Percentiles rank a stretch among this genome's conserved stretches.
These are phyloP conservation scores for Siphamia tubifer DNA, from an alignment of 2,113 vertebrate genomes.

Conservation along the genomic window DNA sequence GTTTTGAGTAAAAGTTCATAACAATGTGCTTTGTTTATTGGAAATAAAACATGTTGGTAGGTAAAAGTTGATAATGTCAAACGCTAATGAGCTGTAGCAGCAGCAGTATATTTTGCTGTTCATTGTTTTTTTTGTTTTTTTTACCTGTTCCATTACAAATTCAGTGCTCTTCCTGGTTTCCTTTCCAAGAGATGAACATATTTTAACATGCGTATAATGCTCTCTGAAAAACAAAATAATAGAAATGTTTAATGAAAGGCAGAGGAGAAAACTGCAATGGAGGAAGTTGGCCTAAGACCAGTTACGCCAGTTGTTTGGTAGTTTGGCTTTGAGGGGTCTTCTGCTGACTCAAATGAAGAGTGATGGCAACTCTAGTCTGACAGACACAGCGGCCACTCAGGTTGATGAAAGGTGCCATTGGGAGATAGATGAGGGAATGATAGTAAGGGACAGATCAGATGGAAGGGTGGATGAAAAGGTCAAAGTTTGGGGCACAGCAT, in stretches of 20 bases:
- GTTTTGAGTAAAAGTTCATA: background rate
- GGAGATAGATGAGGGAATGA: slow-evolving; percentile 25
- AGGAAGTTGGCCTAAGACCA: background rate
- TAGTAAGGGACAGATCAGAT: slow-evolving; percentile 35
- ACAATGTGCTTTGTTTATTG: background rate
- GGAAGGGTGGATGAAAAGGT: slow-evolving; percentile 39
- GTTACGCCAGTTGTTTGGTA: background rate
- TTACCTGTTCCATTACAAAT: background rate
- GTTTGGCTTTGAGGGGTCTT: background rate
- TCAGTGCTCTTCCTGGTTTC: too few relatives aligned
- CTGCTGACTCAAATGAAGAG: slow-evolving; percentile 23
- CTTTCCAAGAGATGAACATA: too few relatives aligned
- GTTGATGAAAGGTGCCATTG: slow-evolving; percentile 24
- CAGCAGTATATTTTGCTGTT: background rate
- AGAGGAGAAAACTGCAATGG: too few relatives aligned
- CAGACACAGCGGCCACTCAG: slow-evolving; percentile 9
- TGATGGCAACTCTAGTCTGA: slow-evolving; percentile 11
- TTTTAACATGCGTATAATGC: too few relatives aligned
- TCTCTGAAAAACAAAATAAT: too few relatives aligned
- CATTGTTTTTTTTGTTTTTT: background rate
- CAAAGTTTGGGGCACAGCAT: slow-evolving; percentile 25
- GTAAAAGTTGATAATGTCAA: background rate
- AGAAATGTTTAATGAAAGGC: too few relatives aligned
- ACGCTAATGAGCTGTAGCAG: background rate
- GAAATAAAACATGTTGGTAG: background rate